Percentiles rank a stretch among this genome's conserved stretches.
These are phyloP conservation scores for Alcedo atthis DNA, from an alignment of 2,797 vertebrate species.

Conservation along the genomic window DNA sequence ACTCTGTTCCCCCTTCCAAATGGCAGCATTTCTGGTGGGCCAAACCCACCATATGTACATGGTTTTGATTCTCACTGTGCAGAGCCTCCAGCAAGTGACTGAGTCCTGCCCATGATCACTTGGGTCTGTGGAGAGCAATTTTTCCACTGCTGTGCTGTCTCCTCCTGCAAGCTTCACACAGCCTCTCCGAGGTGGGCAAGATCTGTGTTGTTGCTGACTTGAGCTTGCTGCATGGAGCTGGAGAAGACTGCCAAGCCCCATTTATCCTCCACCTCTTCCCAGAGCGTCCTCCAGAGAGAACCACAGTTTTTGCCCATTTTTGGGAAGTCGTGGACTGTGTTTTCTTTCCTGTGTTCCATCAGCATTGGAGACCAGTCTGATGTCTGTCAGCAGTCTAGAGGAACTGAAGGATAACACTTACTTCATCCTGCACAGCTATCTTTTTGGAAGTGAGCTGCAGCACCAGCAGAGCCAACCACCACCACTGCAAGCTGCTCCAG, in stretches of 20 bases:
- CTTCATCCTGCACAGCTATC: constrained; percentile 7
- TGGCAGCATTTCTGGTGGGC: neutral
- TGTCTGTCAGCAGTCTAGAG: constrained; percentile 19
- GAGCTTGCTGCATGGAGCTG: neutral
- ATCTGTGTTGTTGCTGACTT: neutral
- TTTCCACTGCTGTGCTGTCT: neutral
- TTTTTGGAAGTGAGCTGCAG: neutral
- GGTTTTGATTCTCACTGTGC: neutral
- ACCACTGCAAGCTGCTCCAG: neutral
- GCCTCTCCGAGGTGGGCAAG: neutral
- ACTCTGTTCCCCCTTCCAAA: neutral
- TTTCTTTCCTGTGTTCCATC: constrained; percentile 21
- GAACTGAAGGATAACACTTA: constrained; percentile 30
- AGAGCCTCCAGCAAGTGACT: neutral
- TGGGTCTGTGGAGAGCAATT: neutral
- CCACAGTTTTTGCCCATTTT: neutral
- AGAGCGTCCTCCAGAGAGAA: neutral
- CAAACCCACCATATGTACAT: neutral
- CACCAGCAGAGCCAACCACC: neutral
- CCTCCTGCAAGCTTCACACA: neutral
- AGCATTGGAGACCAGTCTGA: neutral
- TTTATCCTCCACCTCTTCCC: neutral
- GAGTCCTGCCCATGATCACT: neutral
- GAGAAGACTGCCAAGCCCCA: neutral
- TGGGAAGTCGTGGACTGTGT: neutral